These are phyloP conservation scores for Spodoptera exigua DNA, from an alignment of 2,888 invertebrate genomes.

Conservation along the genomic window DNA sequence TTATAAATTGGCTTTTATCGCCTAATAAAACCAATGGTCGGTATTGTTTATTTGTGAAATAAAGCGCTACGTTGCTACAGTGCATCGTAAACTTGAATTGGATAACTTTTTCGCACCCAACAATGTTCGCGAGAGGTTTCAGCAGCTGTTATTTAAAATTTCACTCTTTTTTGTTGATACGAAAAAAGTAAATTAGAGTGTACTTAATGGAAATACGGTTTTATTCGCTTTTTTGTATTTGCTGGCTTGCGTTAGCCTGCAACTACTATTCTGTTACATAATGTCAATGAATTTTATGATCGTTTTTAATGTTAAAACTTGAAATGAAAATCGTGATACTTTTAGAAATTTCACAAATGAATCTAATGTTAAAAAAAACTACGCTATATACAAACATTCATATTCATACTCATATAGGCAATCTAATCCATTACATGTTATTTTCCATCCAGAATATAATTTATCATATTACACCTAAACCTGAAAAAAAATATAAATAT, in stretches of 20 bases:
- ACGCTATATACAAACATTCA: too few relatives aligned
- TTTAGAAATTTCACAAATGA: too few relatives aligned
- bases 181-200: slow-evolving; percentile 17
- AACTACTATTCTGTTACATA: too few relatives aligned
- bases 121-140: slow-evolving; percentile 54
- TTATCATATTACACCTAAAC: too few relatives aligned
- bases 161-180: slow-evolving; percentile 16
- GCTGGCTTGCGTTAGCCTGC: too few relatives aligned
- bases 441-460: too few relatives aligned
- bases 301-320: too few relatives aligned
- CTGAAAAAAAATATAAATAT: background rate
- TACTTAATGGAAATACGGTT: slow-evolving; percentile 4
- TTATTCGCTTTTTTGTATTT: slow-evolving; percentile 2
- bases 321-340: too few relatives aligned
- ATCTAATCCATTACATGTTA: too few relatives aligned
- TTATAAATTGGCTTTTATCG: slow-evolving; percentile 49
- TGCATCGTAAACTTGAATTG: slow-evolving; percentile 60
- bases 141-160: slow-evolving; percentile 41
- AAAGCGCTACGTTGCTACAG: slow-evolving; percentile 47
- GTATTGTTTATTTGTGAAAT: slow-evolving; percentile 57
- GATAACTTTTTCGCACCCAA: slow-evolving; percentile 57
- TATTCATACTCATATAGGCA: too few relatives aligned
- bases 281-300: too few relatives aligned
- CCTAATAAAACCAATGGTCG: slow-evolving; percentile 50
- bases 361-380: too few relatives aligned